Conservation (phyloP, 2,888 invertebrate genomes). For the Macrophya annulata region DNA sequence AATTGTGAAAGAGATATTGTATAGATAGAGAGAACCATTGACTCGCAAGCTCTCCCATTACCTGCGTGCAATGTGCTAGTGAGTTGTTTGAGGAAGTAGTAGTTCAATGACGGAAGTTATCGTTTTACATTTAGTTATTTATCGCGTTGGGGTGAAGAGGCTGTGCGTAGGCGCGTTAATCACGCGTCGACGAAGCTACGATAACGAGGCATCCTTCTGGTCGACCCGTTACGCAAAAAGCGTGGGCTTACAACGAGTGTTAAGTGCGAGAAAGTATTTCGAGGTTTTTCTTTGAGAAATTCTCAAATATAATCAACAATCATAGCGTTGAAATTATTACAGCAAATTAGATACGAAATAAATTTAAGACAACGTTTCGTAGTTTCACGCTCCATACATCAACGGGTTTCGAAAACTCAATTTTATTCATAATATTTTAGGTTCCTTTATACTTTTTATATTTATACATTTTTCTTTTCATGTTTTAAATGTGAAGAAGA, state of each 20-base stretch:
- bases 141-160: slow-evolving; percentile 26
- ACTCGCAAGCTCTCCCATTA: slow-evolving; percentile 18
- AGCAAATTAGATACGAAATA: slow-evolving; percentile 8
- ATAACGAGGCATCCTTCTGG: slow-evolving; percentile 44
- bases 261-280: neutral
- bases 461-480: neutral
- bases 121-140: slow-evolving; percentile 45
- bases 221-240: slow-evolving; percentile 32
- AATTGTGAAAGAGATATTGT: neutral
- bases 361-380: neutral
- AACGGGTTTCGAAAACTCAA: slow-evolving; percentile 1
- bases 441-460: neutral
- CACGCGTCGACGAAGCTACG: slow-evolving; percentile 40
- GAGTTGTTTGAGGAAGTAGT: slow-evolving; percentile 34
- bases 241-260: slow-evolving; percentile 29
- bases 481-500: slow-evolving; percentile 12
- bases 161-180: slow-evolving; percentile 48
- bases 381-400: neutral
- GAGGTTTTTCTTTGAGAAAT: neutral
- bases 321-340: neutral
- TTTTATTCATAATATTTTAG: neutral
- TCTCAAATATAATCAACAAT: slow-evolving; percentile 29
- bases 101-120: slow-evolving; percentile 44
- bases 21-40: neutral
- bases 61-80: neutral